Evolutionary conservation across 2,888 invertebrate species (phyloP), one percentile per base, ranked within the genome.

Genomic region (Eupsilia transversa): DNA sequence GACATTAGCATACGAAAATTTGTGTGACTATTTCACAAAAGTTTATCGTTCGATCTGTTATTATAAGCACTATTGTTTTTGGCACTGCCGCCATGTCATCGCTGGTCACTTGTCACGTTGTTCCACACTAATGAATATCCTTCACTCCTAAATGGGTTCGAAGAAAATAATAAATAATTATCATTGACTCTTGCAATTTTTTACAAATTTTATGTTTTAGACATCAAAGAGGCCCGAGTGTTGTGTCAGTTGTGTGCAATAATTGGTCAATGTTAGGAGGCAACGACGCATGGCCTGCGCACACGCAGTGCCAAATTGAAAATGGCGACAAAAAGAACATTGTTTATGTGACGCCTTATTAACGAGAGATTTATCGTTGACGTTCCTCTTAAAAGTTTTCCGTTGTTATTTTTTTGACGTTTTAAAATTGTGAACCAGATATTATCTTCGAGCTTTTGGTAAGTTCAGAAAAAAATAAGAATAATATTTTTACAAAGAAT

Each of bases 261-360:
- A 91, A 91, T 92, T 92, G 90, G 91, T 88, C 89, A 91, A 90
- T 90, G 88, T 91, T 88, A 90, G 89, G 89, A 91, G 87, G 89
- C 88, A 91, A 86, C 90, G 89, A 87, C 87, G 90, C 91, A 86
- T 89, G 88, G 76, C 81, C 85, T 82, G 84, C 86, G 83, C 92
- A 89, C 89, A 83, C 85, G 82, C 92, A 90, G 89, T 93, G 95
- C 94, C 94, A 95, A 95, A 93, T 90, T 90, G 87, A 91, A 94
- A 93, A 90, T 90, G 86, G 91, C 90, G 88, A 90, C 89, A 91
- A 90, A 89, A 91, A 90, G 68, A 89, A 90, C 91, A 93, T 92
- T 92, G 93, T 94, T 93, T 92, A 92, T 93, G 91, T 89, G 91
- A 93, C 90, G 89, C 90, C 94, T 94, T 94, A 93, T 95, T 95